Conservation (phyloP, 2,888 invertebrate species). For the Trissonchulus latispiculum region DNA sequence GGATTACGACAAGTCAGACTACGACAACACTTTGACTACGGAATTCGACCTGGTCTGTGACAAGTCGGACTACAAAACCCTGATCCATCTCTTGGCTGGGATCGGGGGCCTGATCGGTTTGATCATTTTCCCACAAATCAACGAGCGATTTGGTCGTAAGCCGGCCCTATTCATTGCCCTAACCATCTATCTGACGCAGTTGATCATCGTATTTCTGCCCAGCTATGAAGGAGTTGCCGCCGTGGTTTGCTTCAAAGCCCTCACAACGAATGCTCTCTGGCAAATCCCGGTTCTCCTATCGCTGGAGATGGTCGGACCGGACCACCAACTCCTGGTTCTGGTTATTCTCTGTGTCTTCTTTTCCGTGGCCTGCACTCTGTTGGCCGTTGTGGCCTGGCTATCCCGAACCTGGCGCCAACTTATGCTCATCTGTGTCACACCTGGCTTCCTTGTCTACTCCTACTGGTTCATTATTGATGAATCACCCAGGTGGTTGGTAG, state of each 20-base stretch:
- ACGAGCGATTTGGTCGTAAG: background rate
- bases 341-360: background rate
- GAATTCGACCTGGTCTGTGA: background rate
- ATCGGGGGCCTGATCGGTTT: background rate
- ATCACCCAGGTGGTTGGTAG: background rate
- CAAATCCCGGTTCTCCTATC: background rate
- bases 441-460: background rate
- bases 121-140: background rate
- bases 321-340: background rate
- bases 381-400: background rate
- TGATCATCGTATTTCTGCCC: background rate
- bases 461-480: background rate
- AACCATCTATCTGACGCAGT: background rate
- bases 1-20: background rate
- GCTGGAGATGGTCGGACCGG: background rate
- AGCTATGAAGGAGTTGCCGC: background rate
- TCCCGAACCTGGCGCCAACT: background rate
- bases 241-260: background rate
- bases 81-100: background rate
- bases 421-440: background rate
- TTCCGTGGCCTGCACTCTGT: background rate
- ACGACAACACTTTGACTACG: background rate
- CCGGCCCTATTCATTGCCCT: background rate
- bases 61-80: background rate
- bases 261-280: background rate